Evolutionary conservation across 2,797 vertebrate species (phyloP).

Genomic region (Allobates femoralis): DNA sequence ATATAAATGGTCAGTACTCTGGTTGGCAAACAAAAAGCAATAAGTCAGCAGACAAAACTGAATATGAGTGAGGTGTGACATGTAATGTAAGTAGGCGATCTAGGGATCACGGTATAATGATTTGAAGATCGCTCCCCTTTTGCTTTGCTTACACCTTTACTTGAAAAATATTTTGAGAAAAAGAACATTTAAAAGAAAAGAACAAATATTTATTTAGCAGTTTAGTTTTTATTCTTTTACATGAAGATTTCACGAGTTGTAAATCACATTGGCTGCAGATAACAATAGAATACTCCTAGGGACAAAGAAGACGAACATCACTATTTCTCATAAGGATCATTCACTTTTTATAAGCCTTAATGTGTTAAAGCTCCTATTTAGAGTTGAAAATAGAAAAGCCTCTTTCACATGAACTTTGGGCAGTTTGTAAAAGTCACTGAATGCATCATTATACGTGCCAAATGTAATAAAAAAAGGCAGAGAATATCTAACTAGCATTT

Average conservation of each 20-base stretch:
- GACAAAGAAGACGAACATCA: neutral
- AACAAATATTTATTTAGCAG: too few relatives aligned
- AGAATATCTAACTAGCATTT: neutral
- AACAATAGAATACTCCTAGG: neutral
- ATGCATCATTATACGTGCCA: neutral
- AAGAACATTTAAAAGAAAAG: too few relatives aligned
- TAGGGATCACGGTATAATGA: too few relatives aligned
- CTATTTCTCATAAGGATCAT: neutral
- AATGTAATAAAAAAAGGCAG: neutral
- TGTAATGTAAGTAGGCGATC: too few relatives aligned
- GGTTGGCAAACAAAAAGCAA: too few relatives aligned
- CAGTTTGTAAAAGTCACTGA: neutral
- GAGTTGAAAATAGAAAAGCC: slow-evolving; percentile 18
- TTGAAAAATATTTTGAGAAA: too few relatives aligned
- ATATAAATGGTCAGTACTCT: too few relatives aligned
- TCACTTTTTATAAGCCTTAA: neutral
- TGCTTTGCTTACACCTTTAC: neutral
- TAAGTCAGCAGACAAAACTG: too few relatives aligned
- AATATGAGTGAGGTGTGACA: too few relatives aligned
- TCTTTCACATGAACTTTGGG: slow-evolving; percentile 26
- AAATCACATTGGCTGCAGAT: neutral
- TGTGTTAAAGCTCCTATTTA: slow-evolving; percentile 6
- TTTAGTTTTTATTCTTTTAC: neutral
- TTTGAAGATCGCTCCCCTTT: neutral
- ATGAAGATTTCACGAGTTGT: neutral